Base-by-base conservation (phyloP, 2,888 invertebrate species). In the Ophion slaviceki region DNA sequence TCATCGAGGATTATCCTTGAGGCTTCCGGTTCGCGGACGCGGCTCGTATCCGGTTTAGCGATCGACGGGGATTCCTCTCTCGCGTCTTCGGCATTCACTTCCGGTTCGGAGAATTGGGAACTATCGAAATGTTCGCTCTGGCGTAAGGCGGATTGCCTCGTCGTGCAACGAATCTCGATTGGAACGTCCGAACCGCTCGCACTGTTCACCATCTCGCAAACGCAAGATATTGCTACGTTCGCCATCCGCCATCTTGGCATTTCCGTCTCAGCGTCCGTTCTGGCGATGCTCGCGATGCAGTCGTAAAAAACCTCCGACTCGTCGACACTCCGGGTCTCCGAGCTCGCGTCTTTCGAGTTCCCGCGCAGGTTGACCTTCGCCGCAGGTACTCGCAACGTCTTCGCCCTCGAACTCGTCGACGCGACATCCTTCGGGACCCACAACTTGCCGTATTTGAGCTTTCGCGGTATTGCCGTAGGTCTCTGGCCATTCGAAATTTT, bases 51-150 rank as follows among this genome's bases (percentile, higher is more conserved):
- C 11, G 24, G n/a, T 45, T 47, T n/a, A 28, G 14, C 20, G 64
- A 47, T 64, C 77, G 57, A 74, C 32, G 76, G 61, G 5, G 53
- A 66, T 80, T 62, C 72, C 6, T 53, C 11, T 28, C 47, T 82
- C 77, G 70, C 82, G 79, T 82, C 68, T 68, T 80, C 75, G 62
- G 64, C 59, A 78, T 59, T 74, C 82, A 24, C 53, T 86, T 80
- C 82, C 64, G 74, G 28, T 67, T 68, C 75, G 71, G 68, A 47
- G 76, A 17, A 53, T 17, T 4, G 4, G 17, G 53, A 53, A 0
- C 17, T 5, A 53, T 53, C 53, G 14, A 53, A 67, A 28, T 78
- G 59, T 59, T n/a, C 10, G 20, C 59, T 40, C 66, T 11, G 47
- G 53, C 14, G 62, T 11, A 10, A 32, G 20, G 8, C 59, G 17